Conservation (phyloP, 2,888 invertebrate species). For the Linyphia triangularis region DNA sequence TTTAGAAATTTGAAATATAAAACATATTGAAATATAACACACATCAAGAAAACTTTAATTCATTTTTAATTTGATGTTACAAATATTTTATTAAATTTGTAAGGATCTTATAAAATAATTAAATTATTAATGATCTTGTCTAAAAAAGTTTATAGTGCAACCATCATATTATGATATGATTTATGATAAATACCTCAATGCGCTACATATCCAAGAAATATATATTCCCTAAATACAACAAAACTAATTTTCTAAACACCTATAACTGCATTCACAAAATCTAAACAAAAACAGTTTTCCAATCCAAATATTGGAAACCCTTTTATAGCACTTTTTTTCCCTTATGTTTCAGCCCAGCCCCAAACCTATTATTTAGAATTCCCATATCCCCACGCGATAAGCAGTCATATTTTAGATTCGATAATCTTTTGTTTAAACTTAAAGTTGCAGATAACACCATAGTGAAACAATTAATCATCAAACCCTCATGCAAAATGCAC, state of each 20-base stretch:
- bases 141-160: too few species aligned
- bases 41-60: too few species aligned
- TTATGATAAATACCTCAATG: too few species aligned
- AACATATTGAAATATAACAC: too few species aligned
- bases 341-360: not conserved
- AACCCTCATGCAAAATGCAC: constrained; percentile 8
- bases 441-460: constrained; percentile 26
- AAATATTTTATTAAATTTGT: too few species aligned
- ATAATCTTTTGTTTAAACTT: constrained; percentile 44
- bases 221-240: too few species aligned
- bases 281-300: not conserved
- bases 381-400: not conserved
- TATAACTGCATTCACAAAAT: not conserved
- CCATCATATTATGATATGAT: too few species aligned
- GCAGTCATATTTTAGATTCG: constrained; percentile 2
- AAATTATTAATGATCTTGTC: too few species aligned
- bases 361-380: not conserved
- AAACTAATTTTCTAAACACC: not conserved
- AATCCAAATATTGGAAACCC: not conserved
- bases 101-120: too few species aligned
- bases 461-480: constrained; percentile 45
- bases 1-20: too few species aligned
- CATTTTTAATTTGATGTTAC: too few species aligned
- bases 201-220: too few species aligned
- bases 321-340: not conserved